These are phyloP conservation scores for Orchesella cincta DNA, from an alignment of 1,140 invertebrate genomes.

Conservation along the genomic window DNA sequence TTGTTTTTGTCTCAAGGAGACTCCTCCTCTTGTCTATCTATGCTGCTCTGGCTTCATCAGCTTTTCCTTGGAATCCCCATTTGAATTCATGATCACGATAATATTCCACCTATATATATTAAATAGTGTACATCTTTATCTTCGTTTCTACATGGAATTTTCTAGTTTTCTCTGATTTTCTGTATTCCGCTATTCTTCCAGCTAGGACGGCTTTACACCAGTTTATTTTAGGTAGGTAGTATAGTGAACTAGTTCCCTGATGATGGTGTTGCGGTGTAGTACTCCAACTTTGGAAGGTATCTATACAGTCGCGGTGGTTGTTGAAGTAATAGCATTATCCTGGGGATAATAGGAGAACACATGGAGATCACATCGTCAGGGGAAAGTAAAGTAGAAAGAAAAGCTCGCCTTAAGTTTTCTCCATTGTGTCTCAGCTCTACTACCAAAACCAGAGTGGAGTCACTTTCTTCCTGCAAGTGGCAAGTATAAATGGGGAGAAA, in stretches of 20 bases:
- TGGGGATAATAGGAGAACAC: constrained; percentile 13
- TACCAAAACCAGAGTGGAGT: neutral
- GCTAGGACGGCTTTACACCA: too few species aligned
- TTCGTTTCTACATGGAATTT: too few species aligned
- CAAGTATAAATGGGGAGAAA: neutral
- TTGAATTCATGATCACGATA: constrained; percentile 8
- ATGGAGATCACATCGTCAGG: constrained; percentile 5
- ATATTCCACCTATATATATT: neutral
- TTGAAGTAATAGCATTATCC: constrained; percentile 19
- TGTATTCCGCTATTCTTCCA: too few species aligned
- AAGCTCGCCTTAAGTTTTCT: neutral
- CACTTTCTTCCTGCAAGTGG: neutral
- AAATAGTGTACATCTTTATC: neutral
- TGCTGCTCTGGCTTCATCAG: too few species aligned
- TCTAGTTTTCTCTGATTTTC: too few species aligned
- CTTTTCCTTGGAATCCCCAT: neutral
- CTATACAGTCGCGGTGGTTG: too few species aligned
- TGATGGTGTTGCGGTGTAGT: too few species aligned
- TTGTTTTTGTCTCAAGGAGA: neutral
- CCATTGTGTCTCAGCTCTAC: neutral
- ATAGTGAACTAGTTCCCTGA: too few species aligned
- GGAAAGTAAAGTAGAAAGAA: neutral
- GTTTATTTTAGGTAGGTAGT: too few species aligned
- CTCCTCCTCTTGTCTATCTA: neutral
- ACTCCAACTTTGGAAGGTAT: neutral